Evolutionary conservation across 2,888 invertebrate genomes (phyloP).

Genomic region (Metacarcinus magister): DNA sequence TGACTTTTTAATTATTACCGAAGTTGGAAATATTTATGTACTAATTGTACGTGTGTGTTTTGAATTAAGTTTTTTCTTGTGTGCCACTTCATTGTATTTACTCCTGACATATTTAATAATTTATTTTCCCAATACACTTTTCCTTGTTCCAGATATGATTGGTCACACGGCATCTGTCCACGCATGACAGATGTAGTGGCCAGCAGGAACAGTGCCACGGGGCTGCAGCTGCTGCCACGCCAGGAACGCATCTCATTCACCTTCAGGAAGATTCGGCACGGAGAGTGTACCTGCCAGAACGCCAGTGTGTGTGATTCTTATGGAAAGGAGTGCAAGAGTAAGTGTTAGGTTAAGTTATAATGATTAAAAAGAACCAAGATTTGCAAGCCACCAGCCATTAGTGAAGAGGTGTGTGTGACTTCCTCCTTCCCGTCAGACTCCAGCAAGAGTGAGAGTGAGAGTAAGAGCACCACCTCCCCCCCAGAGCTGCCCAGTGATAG

Average conservation of each 20-base stretch:
- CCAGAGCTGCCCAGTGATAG: conserved; percentile 85
- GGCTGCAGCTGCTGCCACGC: conserved; percentile 87
- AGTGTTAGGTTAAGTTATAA: neutral
- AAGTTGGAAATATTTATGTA: too few relatives aligned
- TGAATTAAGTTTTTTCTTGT: too few relatives aligned
- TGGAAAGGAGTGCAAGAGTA: conserved; percentile 42
- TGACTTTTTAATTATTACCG: conserved; percentile 84
- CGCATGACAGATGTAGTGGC: conserved; percentile 91
- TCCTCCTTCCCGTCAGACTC: conserved; percentile 68
- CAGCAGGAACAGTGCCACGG: conserved; percentile 85
- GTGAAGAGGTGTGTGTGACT: neutral
- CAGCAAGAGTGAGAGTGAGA: conserved; percentile 57
- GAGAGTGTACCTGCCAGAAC: conserved; percentile 83
- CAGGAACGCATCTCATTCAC: conserved; percentile 92
- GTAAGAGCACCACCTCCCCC: neutral
- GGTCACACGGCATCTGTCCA: conserved; percentile 95
- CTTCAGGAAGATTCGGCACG: conserved; percentile 89
- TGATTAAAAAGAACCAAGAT: neutral
- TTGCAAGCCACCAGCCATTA: neutral
- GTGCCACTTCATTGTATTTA: neutral
- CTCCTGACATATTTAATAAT: neutral
- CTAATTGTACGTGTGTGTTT: too few relatives aligned
- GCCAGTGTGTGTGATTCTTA: conserved; percentile 72
- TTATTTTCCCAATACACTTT: neutral
- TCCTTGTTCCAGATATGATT: conserved; percentile 88